Evolutionary conservation across 2,888 invertebrate species (phyloP), one percentile per base, ranked within the genome.

Genomic region (Macropis europaea): DNA sequence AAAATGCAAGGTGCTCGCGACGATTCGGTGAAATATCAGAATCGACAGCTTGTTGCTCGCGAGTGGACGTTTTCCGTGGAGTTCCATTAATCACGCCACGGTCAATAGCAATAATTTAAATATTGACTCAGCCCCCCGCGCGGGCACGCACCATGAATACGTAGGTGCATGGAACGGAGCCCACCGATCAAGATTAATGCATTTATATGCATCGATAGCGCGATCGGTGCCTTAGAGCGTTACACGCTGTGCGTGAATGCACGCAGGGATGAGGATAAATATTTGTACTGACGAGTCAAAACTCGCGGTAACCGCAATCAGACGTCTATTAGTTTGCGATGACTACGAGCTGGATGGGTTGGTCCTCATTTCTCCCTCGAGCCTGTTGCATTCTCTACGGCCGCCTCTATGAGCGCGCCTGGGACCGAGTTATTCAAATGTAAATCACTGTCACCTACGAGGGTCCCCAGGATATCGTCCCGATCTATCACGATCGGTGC

Each of bases 251-350:
- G 77, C 70, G 76, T 73, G 76, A 80, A 83, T 81, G 77, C 78
- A 42, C 76, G 60, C 53, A 63, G 82, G 80, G 84, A 86, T 82
- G 84, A 84, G 83, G 84, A 88, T 88, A 86, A 88, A 88, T 88
- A 88, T 88, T 88, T 87, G 83, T 84, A 84, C 82, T 76, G 83
- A 84, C 81, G 82, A 87, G 85, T 84, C 84, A 84, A 85, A 87
- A 86, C 80, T 79, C 68, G 69, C 75, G 77, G 77, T 82, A 82
- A 80, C 81, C 79, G 80, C 83, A 84, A 85, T 86, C 82, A 81
- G 82, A 81, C 73, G 77, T 82, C 81, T 81, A 81, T 81, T 81
- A 81, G 79, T 79, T 77, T 64, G 61, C 79, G 79, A 73, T 68
- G 82, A 81, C 75, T 77, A 36, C 34, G 61, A 43, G 13, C 60